Percentiles rank a stretch among this genome's conserved stretches.
These are phyloP conservation scores for Drosophila hamatofila DNA, from an alignment of 2,888 invertebrate genomes.

Conservation along the genomic window DNA sequence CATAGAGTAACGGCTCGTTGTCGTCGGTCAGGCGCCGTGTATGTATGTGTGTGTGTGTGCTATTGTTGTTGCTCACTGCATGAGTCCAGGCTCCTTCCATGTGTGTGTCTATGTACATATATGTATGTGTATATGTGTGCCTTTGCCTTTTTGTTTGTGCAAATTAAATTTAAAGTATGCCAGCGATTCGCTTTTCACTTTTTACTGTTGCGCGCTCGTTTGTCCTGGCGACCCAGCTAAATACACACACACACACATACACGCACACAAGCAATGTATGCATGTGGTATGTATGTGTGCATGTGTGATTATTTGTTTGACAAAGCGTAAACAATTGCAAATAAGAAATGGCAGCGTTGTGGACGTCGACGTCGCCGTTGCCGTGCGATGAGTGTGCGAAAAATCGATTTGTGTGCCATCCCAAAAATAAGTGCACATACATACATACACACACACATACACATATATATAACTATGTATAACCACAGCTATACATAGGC, in stretches of 20 bases:
- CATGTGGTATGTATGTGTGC: slow-evolving; percentile 1
- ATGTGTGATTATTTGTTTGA: slow-evolving; percentile 53
- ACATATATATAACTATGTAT: neutral
- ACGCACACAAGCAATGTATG: slow-evolving; percentile 17
- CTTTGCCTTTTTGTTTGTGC: slow-evolving; percentile 67
- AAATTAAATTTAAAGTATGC: slow-evolving; percentile 81
- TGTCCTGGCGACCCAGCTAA: slow-evolving; percentile 60
- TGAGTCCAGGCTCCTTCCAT: slow-evolving; percentile 18
- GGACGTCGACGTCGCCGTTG: slow-evolving; percentile 26
- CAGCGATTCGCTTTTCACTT: slow-evolving; percentile 71
- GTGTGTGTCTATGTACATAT: neutral
- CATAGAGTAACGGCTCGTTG: slow-evolving; percentile 42
- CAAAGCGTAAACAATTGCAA: slow-evolving; percentile 80
- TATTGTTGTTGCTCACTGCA: slow-evolving; percentile 25
- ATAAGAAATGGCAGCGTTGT: slow-evolving; percentile 56
- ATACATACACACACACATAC: slow-evolving; percentile 15
- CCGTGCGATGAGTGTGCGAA: slow-evolving; percentile 72
- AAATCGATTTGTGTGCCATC: slow-evolving; percentile 78
- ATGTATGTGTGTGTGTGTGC: slow-evolving; percentile 3
- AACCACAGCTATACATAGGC: neutral
- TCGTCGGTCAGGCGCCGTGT: slow-evolving; percentile 63
- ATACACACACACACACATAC: slow-evolving; percentile 19
- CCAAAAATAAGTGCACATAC: slow-evolving; percentile 64
- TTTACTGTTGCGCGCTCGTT: slow-evolving; percentile 72
- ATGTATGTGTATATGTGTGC: slow-evolving; percentile 19